Conservation (phyloP, 1,140 invertebrate genomes). For the Drosophila subobscura region DNA sequence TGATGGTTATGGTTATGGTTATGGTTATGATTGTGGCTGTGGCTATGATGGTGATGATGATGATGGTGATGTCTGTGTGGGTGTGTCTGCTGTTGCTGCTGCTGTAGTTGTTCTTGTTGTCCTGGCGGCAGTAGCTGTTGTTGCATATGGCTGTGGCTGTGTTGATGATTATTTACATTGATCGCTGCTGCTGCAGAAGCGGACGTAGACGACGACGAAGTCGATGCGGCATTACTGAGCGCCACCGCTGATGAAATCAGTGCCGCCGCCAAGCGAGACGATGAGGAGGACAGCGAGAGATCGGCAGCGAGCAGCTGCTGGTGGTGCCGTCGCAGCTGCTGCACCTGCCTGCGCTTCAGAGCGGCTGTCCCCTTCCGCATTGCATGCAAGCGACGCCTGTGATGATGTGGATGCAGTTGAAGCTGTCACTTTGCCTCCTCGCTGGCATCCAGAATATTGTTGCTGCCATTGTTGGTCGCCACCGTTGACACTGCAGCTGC, state of each 20-base stretch:
- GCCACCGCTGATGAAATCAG: constrained; percentile 71
- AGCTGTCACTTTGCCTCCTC: constrained; percentile 83
- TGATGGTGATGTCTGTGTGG: constrained; percentile 67
- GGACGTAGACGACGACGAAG: constrained; percentile 19
- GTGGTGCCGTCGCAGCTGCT: constrained; percentile 66
- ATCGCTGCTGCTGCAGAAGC: constrained; percentile 53
- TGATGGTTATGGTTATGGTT: constrained; percentile 68
- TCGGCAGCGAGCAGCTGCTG: constrained; percentile 60
- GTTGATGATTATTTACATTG: constrained; percentile 82
- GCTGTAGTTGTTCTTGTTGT: constrained; percentile 58
- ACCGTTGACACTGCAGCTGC: constrained; percentile 40
- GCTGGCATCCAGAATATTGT: constrained; percentile 64
- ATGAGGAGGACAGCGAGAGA: constrained; percentile 47
- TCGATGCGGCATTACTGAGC: constrained; percentile 56
- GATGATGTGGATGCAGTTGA: constrained; percentile 74
- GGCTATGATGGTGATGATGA: constrained; percentile 57
- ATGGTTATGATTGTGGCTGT: constrained; percentile 48
- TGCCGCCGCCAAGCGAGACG: constrained; percentile 66
- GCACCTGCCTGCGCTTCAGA: constrained; percentile 66
- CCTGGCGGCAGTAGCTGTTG: constrained; percentile 37
- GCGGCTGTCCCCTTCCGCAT: constrained; percentile 71
- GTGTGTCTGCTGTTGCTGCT: constrained; percentile 34
- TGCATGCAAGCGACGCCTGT: constrained; percentile 76
- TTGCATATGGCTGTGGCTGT: constrained; percentile 75
- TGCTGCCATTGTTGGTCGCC: constrained; percentile 46